Base-by-base conservation (phyloP, 2,113 vertebrate genomes). In the Megaceryle torquata region DNA sequence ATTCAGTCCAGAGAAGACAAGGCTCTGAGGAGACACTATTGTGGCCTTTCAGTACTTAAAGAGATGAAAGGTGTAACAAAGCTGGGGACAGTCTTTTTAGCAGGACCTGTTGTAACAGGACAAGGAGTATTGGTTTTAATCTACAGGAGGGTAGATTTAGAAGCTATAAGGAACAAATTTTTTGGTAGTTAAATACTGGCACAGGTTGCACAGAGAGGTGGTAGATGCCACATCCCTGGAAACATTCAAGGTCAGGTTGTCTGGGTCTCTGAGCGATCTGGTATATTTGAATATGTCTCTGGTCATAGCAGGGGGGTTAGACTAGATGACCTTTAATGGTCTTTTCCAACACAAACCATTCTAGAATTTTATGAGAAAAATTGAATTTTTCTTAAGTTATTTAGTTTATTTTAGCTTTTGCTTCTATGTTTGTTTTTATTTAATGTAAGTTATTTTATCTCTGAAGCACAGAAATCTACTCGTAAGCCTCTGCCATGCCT, bases 401-500 rank as follows among this genome's bases (percentile, higher is more conserved):
- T 95, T 79, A 20, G 33, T 75, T 87, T 65, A 25, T 71, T 92
- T 93, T 59, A 93, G 28, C 1, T 51, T 80, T 82, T 92, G 10
- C 54, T 71, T 89, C 3, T 31, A 28, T 44, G 13, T 64, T 78
- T 69, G 70, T 48, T 93, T 96, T 80, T 95, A 78, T 76, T 93
- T 65, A 79, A 84, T 83, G 18, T 64, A 87, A 89, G 79, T 51
- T 77, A 85, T 93, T 96, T 97, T 95, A 56, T 89, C 48, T 82
- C 74, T 63, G 51, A 67, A 86, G 74, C 95, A 53, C 75, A 82
- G 33, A 92, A 95, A 26, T 61, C 33, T 31, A 65, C n/a, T 68
- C 15, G 3, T 24, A 92, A 88, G 54, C 56, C 17, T 39, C 14
- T 91, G 65, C 19, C 53, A 20, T 88, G 29, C 7, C 21, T 91